Evolutionary conservation across 2,888 invertebrate genomes (phyloP).

Genomic region (Crossocerus cetratus): DNA sequence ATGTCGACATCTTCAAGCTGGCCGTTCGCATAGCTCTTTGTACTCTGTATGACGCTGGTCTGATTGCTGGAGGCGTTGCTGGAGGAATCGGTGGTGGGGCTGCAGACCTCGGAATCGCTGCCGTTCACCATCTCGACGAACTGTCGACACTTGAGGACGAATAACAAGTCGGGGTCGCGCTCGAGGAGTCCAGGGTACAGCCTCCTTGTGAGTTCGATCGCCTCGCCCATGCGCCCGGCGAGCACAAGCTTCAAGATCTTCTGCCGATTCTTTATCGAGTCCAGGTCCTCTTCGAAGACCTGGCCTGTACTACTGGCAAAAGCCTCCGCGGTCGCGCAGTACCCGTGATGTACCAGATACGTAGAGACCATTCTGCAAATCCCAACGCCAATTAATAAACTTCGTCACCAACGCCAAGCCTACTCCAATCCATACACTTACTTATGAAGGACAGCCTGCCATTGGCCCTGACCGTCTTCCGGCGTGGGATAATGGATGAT

Average conservation of each 20-base stretch:
- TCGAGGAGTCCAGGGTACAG: slow-evolving; percentile 96
- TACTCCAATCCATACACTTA: slow-evolving; percentile 73
- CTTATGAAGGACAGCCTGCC: slow-evolving; percentile 95
- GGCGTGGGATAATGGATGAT: slow-evolving; percentile 93
- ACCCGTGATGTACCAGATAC: slow-evolving; percentile 98
- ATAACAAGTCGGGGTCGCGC: slow-evolving; percentile 92
- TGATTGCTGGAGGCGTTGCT: slow-evolving; percentile 71
- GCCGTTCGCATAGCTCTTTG: slow-evolving; percentile 78
- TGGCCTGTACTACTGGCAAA: slow-evolving; percentile 95
- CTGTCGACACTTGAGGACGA: slow-evolving; percentile 97
- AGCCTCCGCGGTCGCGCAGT: slow-evolving; percentile 96
- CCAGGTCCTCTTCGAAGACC: slow-evolving; percentile 93
- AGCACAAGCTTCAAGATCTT: slow-evolving; percentile 95
- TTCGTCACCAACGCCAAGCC: not conserved
- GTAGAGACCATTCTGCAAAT: slow-evolving; percentile 93
- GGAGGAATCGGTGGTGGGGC: not conserved
- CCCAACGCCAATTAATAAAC: not conserved
- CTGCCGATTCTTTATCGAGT: slow-evolving; percentile 97
- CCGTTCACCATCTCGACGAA: slow-evolving; percentile 99
- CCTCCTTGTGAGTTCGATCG: slow-evolving; percentile 92
- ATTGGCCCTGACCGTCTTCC: slow-evolving; percentile 89
- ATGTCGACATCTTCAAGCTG: slow-evolving; percentile 76
- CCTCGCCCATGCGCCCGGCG: slow-evolving; percentile 96
- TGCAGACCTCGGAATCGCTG: slow-evolving; percentile 84
- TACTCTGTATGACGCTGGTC: slow-evolving; percentile 91